Conservation (phyloP, 2,888 invertebrate species). For the Clitarchus hookeri region DNA sequence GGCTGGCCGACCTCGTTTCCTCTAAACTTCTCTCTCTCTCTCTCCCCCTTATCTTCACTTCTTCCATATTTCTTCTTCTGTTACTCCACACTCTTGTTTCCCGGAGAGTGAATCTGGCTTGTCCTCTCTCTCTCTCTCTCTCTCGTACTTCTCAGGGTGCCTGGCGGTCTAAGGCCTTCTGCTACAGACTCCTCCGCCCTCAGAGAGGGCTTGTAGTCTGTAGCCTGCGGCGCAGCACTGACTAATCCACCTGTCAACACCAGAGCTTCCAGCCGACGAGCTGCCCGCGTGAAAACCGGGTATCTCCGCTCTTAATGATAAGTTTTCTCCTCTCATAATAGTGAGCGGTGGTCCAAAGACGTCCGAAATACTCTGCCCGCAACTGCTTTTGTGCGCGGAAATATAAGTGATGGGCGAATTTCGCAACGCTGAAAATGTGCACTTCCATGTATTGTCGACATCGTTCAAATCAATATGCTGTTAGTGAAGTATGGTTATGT, state of each 20-base stretch:
- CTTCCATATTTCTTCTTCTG: neutral
- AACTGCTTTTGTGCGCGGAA: too few relatives aligned
- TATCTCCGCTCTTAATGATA: too few relatives aligned
- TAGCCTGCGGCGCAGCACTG: neutral
- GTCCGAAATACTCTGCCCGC: too few relatives aligned
- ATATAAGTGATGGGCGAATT: too few relatives aligned
- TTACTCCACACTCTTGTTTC: neutral
- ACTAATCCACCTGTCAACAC: neutral
- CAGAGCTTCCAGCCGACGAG: neutral
- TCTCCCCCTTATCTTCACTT: neutral
- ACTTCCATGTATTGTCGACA: too few relatives aligned
- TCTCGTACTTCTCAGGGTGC: neutral
- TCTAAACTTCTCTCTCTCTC: neutral
- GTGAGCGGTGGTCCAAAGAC: too few relatives aligned
- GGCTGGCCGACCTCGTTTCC: neutral
- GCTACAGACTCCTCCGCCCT: neutral
- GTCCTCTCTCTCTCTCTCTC: neutral
- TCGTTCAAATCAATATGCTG: too few relatives aligned
- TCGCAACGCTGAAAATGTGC: too few relatives aligned
- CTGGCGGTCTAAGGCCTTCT: neutral
- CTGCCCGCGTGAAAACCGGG: too few relatives aligned
- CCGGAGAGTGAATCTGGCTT: neutral
- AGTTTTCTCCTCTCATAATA: too few relatives aligned
- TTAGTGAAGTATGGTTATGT: too few relatives aligned
- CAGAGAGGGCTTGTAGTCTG: neutral